Base-by-base conservation (phyloP, 2,797 vertebrate species). In the Darevskia nairensis region DNA sequence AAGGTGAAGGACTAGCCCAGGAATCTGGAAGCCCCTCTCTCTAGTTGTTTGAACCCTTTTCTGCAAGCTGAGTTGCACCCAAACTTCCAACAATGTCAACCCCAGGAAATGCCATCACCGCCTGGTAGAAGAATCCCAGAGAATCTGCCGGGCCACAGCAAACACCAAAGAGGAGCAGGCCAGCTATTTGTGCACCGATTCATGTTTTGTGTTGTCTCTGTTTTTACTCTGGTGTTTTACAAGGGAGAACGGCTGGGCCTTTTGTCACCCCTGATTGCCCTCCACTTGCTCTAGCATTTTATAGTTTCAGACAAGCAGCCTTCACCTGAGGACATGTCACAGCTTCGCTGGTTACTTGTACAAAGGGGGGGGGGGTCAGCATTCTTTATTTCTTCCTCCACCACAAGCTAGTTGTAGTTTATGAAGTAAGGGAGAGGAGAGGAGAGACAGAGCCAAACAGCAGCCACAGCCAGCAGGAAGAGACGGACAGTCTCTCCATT, bases 261-360 rank as follows among this genome's bases (percentile, higher is more conserved):
- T 55, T 69, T 94, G 95, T 95, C 95, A 85, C 88, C 46, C 90
- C 90, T 17, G 86, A 88, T 94, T 19, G 93, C 93, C 81, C 93
- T 91, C 90, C 0, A 0, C 93, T 90, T 9, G 79, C 82, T 93
- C 19, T 23, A 61, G 90, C 87, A 0, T 89, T 89, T 95, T 92
- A 96, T 96, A 9, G 77, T 59, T 95, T 94, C 89, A 94, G 96
- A 96, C 95, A 96, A 94, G 95, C 94, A 93, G 94, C 89, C 92
- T 94, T 88, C 92, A 95, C 95, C 94, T 89, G 93, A 95, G 95
- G 96, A 95, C 95, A 95, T 92, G 94, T 95, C 94, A 92, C 91
- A 92, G 91, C n/a, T 0, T 89, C 72, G 88, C 93, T 91, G 94
- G 91, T 94, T 93, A 69, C 95, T 94, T 94, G 93, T 94, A 94